Evolutionary conservation across 1,140 invertebrate species (phyloP), one percentile per base, ranked within the genome.

Genomic region (Polypedilum vanderplanki): DNA sequence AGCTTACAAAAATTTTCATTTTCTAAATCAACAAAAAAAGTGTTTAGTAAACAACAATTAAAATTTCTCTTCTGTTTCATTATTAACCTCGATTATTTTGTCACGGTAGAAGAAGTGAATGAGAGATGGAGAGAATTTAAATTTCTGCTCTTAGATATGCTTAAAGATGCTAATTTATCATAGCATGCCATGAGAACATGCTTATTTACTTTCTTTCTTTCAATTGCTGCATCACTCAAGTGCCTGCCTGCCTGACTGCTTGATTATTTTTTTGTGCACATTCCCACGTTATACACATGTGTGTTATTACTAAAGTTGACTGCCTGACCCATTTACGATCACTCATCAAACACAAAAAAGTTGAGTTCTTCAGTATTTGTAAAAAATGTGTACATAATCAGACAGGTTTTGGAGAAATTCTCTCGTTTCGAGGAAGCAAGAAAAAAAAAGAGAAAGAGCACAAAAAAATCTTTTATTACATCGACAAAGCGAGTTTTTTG

Each of bases 11-110:
- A 57, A 57, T 57, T 57, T 57, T 57, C 46, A 57, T 57, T 57
- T 57, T 57, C 46, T 57, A 57, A 57, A 57, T n/a, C 46, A 57
- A 57, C 12, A 46, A 46, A 46, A 46, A 46, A 46, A 57, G 46
- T 15, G 15, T 57, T 12, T 57, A n/a, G 12, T 57, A 57, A 57
- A 3, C 46, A 15, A n/a, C 46, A 57, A 57, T 57, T 57, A 57
- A 57, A 57, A 57, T 57, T 57, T 57, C 46, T 57, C 46, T 57
- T 57, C 46, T 57, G 24, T 33, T 57, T 15, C 15, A 57, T n/a
- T 57, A 57, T 57, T 57, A 57, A 57, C 46, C 46, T 57, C 46
- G 12, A 57, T 57, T 57, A 57, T 57, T n/a, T 33, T 57, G 46
- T 57, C 46, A 57, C 46, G 46, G 46, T n/a, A 57, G n/a, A 57